phyloP scores from a whole-genome alignment of 2,797 vertebrate species.

The Megalops cyprinoides region DNA sequence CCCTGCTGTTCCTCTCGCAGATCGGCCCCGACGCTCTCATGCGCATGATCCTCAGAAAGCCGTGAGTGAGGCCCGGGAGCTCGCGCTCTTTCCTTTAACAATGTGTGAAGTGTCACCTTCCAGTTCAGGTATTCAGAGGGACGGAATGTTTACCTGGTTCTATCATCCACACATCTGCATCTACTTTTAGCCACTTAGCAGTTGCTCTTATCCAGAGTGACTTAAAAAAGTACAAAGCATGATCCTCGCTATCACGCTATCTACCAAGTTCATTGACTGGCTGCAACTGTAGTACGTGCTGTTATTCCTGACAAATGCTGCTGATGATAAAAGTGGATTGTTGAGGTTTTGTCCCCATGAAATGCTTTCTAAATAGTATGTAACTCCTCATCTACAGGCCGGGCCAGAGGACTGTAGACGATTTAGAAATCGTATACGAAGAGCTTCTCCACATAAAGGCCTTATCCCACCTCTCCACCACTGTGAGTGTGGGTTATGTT shows the following conservation, averaged over 20 bases:
- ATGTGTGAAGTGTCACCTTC: not conserved
- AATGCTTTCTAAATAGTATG: not conserved
- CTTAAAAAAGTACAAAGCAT: no score
- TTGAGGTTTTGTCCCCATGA: not conserved
- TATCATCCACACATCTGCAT: no score
- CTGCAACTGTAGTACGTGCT: no score
- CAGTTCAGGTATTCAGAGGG: no score
- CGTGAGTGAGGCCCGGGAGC: constrained; percentile 71
- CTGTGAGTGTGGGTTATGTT: constrained; percentile 72
- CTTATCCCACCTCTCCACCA: constrained; percentile 95
- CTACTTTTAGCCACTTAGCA: no score
- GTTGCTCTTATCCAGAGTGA: no score
- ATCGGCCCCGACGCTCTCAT: constrained; percentile 94
- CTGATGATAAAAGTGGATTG: not conserved
- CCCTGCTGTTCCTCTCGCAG: constrained; percentile 90
- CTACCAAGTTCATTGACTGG: no score
- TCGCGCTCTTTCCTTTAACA: not conserved
- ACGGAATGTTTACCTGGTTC: no score
- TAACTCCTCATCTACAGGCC: constrained; percentile 70
- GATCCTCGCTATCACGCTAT: no score
- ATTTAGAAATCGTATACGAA: constrained; percentile 97
- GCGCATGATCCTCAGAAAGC: constrained; percentile 95
- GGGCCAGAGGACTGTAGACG: constrained; percentile 92
- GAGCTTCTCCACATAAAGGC: constrained; percentile 98
- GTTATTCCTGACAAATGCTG: no score